phyloP scores from a whole-genome alignment of 1,140 invertebrate species.

The Meloidogyne floridensis region DNA sequence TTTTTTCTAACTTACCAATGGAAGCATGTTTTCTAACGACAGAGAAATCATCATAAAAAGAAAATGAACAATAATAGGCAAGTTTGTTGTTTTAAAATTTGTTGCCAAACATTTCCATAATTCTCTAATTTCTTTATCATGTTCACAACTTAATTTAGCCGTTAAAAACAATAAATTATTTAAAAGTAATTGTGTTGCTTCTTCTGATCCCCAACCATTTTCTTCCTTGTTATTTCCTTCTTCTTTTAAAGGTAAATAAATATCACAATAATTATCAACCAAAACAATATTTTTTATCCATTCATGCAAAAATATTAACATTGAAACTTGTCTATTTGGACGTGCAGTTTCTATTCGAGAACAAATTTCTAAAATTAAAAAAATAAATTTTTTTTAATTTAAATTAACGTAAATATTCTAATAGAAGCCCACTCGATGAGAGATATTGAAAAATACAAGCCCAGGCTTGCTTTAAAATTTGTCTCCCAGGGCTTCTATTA shows the following conservation, averaged over 20 bases:
- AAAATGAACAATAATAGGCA: slow-evolving; percentile 95
- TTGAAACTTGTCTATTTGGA: slow-evolving; percentile 48
- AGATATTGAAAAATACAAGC: no score
- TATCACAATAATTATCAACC: slow-evolving; percentile 89
- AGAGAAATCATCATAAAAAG: slow-evolving; percentile 92
- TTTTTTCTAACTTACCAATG: slow-evolving; percentile 73
- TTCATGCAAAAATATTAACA: slow-evolving; percentile 88
- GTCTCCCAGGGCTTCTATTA: no score
- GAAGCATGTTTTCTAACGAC: slow-evolving; percentile 85
- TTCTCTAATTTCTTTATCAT: slow-evolving; percentile 90
- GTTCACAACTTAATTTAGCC: slow-evolving; percentile 91
- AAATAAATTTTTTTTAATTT: slow-evolving; percentile 15
- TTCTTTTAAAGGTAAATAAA: slow-evolving; percentile 66
- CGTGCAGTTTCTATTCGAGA: slow-evolving; percentile 81
- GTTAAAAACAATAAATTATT: slow-evolving; percentile 99
- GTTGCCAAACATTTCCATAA: slow-evolving; percentile 91
- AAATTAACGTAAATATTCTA: no score
- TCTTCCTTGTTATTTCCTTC: slow-evolving; percentile 17
- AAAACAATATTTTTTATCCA: slow-evolving; percentile 93
- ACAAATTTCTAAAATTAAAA: slow-evolving; percentile 78
- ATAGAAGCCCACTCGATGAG: no score
- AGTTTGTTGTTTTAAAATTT: slow-evolving; percentile 88
- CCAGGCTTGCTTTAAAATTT: no score
- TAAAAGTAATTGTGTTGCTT: slow-evolving; percentile 98
- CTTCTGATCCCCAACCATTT: slow-evolving; percentile 68